phyloP scores from a whole-genome alignment of 2,888 invertebrate species.

The Julus scandinavius region DNA sequence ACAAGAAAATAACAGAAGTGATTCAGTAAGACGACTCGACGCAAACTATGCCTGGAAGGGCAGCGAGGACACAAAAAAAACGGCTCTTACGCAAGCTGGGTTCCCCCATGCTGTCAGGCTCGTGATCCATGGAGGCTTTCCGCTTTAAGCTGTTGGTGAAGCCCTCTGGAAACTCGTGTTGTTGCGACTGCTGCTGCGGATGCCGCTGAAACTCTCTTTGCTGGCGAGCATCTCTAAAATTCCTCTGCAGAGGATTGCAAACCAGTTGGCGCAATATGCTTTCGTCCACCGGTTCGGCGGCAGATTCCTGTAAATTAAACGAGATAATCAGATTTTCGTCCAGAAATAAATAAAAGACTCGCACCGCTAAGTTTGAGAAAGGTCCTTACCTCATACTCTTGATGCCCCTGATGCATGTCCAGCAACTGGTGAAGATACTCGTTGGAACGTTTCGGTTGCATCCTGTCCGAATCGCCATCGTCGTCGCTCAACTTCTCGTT shows the following conservation, averaged over 20 bases:
- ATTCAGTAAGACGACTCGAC: too few relatives aligned
- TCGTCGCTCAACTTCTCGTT: slow-evolving; percentile 82
- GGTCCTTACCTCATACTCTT: slow-evolving; percentile 30
- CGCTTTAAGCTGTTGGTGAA: slow-evolving; percentile 21
- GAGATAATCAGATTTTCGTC: background rate
- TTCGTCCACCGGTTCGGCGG: slow-evolving; percentile 1
- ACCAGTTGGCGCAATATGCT: slow-evolving; percentile 52
- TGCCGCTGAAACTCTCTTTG: slow-evolving; percentile 13
- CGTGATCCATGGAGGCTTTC: slow-evolving; percentile 50
- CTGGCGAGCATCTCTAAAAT: slow-evolving; percentile 24
- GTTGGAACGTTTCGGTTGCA: slow-evolving; percentile 65
- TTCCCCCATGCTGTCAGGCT: slow-evolving; percentile 56
- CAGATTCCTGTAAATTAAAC: slow-evolving; percentile 9
- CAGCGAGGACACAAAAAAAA: too few relatives aligned
- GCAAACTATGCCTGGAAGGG: too few relatives aligned
- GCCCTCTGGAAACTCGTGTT: slow-evolving; percentile 43
- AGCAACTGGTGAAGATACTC: slow-evolving; percentile 73
- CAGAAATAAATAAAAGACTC: background rate
- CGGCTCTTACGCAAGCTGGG: slow-evolving; percentile 51
- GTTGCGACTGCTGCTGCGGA: slow-evolving; percentile 7
- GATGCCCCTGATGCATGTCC: slow-evolving; percentile 61
- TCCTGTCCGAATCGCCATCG: slow-evolving; percentile 69
- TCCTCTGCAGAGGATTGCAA: slow-evolving; percentile 31
- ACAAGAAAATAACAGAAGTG: too few relatives aligned
- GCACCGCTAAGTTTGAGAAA: background rate